Evolutionary conservation across 2,113 vertebrate species (phyloP), one percentile per base, ranked within the genome.

Genomic region (Pelvicachromis taeniatus): DNA sequence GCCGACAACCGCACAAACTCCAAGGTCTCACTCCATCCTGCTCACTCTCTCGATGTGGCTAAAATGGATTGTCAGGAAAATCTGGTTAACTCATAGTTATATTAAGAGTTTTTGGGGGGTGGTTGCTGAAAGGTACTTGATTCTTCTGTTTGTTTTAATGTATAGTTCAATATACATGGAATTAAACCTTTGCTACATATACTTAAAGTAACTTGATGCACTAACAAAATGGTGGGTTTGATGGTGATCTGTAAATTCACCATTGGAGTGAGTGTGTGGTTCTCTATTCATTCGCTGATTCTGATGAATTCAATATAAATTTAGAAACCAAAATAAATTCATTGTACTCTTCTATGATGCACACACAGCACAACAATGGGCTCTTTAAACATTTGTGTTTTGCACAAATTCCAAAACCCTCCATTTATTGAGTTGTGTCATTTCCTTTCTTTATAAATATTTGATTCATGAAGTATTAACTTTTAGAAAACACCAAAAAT

Each of bases 131-230:
- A 48, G 5, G 13, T 16, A 4, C 48, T 16, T 7, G 23, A 70
- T 48, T 45, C 1, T 45, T 68, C 38, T 45, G 38, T 48, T 10
- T 70, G 40, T 4, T 70, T 70, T 0, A 2, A 48, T 17, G 40
- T 70, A 26, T 6, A 70, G 12, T 70, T 45, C 3, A n/a, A n/a
- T 26, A 9, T 4, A 26, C 26, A 26, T 68, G 38, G 63, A 68
- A 23, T 42, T 45, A 4, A 68, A 68, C 21, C n/a, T 38, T 26
- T 68, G 13, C 63, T 45, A 6, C 1, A 2, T 68, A n/a, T 26
- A 16, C 14, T 42, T 42, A 38, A 65, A 38, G 33, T 40, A 65
- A 21, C 11, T 40, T 65, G 19, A 40, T 40, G 9, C 38, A 40
- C 61, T 38, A 40, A 21, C 33, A 40, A 35, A 35, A 65, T 65